Evolutionary conservation across 2,113 vertebrate genomes (phyloP).

Genomic region (Cygnus buccinator): DNA sequence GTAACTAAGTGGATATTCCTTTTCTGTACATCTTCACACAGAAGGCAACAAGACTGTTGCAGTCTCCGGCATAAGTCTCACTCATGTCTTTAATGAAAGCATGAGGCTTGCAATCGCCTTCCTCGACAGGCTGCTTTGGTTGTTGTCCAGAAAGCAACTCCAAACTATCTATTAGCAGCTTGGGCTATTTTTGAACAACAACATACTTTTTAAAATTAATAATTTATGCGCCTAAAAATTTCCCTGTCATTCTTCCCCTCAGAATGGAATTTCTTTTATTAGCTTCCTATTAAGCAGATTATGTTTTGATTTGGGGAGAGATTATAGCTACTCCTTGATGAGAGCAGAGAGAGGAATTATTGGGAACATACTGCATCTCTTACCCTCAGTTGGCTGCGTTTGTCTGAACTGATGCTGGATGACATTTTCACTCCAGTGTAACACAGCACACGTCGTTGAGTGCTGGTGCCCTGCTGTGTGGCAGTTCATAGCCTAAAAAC

Average conservation of each 20-base stretch:
- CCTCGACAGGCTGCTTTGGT: constrained; percentile 35
- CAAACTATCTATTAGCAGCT: constrained; percentile 4
- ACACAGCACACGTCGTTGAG: background rate
- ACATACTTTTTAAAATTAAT: constrained; percentile 31
- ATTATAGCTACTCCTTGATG: constrained; percentile 26
- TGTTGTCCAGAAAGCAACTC: constrained; percentile 25
- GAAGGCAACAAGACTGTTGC: background rate
- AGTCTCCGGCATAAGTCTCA: background rate
- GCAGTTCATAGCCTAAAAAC: background rate
- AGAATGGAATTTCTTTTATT: constrained; percentile 43
- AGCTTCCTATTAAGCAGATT: constrained; percentile 36
- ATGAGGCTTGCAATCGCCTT: background rate
- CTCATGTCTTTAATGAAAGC: background rate
- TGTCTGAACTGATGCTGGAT: constrained; percentile 25
- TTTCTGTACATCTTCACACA: background rate
- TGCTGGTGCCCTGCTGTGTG: background rate
- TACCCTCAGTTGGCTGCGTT: background rate
- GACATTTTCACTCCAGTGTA: constrained; percentile 30
- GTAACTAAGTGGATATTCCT: background rate
- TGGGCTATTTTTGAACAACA: constrained; percentile 34
- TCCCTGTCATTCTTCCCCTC: constrained; percentile 6
- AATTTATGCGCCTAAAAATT: constrained; percentile 46
- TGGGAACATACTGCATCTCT: background rate
- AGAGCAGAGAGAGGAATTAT: constrained; percentile 7
- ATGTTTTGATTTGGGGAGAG: constrained; percentile 47